Percentiles rank a stretch among this genome's conserved stretches.
Conservation (phyloP, 1,140 invertebrate genomes). For the Drosophila pallidifrons region DNA sequence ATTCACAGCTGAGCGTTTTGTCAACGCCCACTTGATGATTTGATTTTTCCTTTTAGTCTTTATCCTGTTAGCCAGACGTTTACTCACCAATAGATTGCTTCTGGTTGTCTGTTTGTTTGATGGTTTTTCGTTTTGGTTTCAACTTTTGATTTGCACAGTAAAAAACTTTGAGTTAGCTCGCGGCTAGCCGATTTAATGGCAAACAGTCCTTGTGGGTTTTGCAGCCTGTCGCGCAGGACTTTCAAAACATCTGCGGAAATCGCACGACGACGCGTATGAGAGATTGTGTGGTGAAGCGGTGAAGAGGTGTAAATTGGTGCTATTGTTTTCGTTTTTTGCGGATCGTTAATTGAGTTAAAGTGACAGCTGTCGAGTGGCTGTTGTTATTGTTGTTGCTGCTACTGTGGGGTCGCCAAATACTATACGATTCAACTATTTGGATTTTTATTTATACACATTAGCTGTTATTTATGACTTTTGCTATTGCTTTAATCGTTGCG, state of each 20-base stretch:
- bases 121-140: slow-evolving; percentile 9
- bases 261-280: slow-evolving; percentile 13
- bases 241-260: slow-evolving; percentile 64
- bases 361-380: slow-evolving; percentile 57
- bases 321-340: slow-evolving; percentile 55
- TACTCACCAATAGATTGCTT: slow-evolving; percentile 42
- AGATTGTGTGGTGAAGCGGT: too few species aligned
- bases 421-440: slow-evolving; percentile 47
- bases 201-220: slow-evolving; percentile 63
- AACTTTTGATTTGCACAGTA: slow-evolving; percentile 63
- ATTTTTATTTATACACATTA: slow-evolving; percentile 6
- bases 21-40: slow-evolving; percentile 26
- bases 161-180: slow-evolving; percentile 66
- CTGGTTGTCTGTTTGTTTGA: slow-evolving; percentile 22
- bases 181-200: slow-evolving; percentile 33
- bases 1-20: not conserved
- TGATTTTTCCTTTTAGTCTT: not conserved
- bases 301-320: not conserved
- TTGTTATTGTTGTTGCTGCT: slow-evolving; percentile 15
- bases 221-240: slow-evolving; percentile 42
- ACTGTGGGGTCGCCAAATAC: slow-evolving; percentile 48
- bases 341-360: slow-evolving; percentile 79
- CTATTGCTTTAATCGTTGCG: slow-evolving; percentile 44
- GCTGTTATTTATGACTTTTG: slow-evolving; percentile 13
- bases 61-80: slow-evolving; percentile 13